Percentiles rank a stretch among this genome's conserved stretches.
Conservation (phyloP, 2,888 invertebrate species). For the Norana najaformis region DNA sequence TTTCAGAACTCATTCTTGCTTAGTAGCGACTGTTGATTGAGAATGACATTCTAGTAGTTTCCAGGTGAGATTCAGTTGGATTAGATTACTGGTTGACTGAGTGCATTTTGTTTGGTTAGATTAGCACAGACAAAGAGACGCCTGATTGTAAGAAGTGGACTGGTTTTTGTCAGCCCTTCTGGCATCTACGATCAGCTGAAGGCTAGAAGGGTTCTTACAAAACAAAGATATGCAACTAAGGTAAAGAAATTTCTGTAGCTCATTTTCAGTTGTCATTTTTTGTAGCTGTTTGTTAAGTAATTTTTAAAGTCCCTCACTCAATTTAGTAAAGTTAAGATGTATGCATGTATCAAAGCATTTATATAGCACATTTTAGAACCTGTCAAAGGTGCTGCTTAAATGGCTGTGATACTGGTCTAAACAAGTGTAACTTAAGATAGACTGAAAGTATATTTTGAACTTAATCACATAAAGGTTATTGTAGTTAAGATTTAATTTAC, state of each 20-base stretch:
- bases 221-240: conserved; percentile 54
- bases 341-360: not conserved
- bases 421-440: not conserved
- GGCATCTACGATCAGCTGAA: conserved; percentile 51
- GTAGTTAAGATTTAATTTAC: not conserved
- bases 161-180: conserved; percentile 51
- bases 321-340: not conserved
- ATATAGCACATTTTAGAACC: not conserved
- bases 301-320: not conserved
- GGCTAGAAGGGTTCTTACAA: conserved; percentile 46
- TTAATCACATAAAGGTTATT: not conserved
- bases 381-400: too few species aligned
- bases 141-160: conserved; percentile 49
- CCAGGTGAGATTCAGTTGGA: not conserved
- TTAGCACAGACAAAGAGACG: conserved; percentile 53
- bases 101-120: conserved; percentile 45
- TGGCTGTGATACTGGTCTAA: too few species aligned
- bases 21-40: too few species aligned
- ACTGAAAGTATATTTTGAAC: not conserved
- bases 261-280: not conserved
- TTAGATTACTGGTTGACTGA: not conserved
- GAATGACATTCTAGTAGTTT: not conserved
- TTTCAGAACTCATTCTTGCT: too few species aligned
- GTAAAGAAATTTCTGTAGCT: conserved; percentile 40
- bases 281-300: not conserved